Conservation (phyloP, 1,140 invertebrate species). For the Apis laboriosa region DNA sequence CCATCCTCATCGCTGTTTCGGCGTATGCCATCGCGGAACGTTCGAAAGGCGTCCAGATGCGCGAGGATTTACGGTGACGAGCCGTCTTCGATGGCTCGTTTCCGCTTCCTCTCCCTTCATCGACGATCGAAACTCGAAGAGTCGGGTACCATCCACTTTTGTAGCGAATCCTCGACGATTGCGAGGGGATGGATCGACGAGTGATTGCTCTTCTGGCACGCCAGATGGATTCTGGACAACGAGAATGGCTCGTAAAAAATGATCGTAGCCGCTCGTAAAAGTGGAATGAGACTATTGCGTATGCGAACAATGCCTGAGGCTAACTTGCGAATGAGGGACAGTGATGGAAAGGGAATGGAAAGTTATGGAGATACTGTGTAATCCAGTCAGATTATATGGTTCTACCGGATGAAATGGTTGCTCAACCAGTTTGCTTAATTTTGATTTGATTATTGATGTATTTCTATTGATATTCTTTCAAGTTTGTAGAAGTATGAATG, state of each 20-base stretch:
- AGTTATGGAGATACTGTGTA: neutral
- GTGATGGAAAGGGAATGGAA: too few species aligned
- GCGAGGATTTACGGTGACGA: conserved; percentile 37
- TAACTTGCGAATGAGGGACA: conserved; percentile 4
- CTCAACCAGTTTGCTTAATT: too few species aligned
- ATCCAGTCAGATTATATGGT: neutral
- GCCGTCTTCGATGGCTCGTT: conserved; percentile 39
- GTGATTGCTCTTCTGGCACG: conserved; percentile 29
- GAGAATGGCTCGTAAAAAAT: conserved; percentile 61
- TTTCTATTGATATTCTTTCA: too few species aligned
- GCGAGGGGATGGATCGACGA: conserved; percentile 38
- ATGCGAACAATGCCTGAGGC: neutral
- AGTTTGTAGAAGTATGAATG: too few species aligned
- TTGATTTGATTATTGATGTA: too few species aligned
- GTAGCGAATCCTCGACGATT: neutral
- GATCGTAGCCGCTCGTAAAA: conserved; percentile 56
- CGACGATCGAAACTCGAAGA: conserved; percentile 46
- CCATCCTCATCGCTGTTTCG: neutral
- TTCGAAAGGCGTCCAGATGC: conserved; percentile 24
- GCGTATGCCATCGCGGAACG: neutral
- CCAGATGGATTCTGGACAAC: conserved; percentile 56
- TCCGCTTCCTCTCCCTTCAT: conserved; percentile 6
- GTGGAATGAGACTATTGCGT: conserved; percentile 23
- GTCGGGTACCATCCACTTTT: too few species aligned
- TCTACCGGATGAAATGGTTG: too few species aligned